These are phyloP conservation scores for Lipotes vexillifer DNA, from an alignment of 2,113 vertebrate genomes.

Conservation along the genomic window DNA sequence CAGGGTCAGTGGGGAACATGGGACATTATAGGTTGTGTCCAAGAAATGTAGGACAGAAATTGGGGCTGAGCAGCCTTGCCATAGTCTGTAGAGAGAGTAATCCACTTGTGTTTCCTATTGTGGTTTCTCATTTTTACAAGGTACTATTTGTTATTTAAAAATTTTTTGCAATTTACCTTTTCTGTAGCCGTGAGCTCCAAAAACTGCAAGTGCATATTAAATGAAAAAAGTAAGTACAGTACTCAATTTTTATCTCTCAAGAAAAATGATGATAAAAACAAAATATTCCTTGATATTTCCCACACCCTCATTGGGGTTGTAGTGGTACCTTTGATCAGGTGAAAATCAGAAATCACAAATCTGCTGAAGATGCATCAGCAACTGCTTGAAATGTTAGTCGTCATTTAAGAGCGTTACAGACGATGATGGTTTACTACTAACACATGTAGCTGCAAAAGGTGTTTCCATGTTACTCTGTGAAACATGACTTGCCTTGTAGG, in stretches of 20 bases:
- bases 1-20: not conserved
- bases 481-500: not conserved
- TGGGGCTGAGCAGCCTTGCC: not conserved
- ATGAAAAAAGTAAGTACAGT: not conserved
- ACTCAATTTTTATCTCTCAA: not conserved
- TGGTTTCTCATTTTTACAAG: not conserved
- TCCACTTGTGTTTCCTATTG: not conserved
- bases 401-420: not conserved
- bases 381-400: not conserved
- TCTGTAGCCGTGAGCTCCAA: not conserved
- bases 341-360: not conserved
- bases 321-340: not conserved
- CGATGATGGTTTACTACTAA: not conserved
- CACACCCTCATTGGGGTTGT: not conserved
- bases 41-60: not conserved
- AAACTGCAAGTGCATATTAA: not conserved
- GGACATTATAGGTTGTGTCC: not conserved
- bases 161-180: not conserved
- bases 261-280: not conserved
- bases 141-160: not conserved
- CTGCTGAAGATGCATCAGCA: not conserved
- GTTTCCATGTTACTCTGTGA: not conserved
- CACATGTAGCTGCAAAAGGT: not conserved
- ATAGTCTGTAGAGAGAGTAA: not conserved
- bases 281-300: not conserved